Evolutionary conservation across 2,888 invertebrate genomes (phyloP).

Genomic region (Schizotus pectinicornis): DNA sequence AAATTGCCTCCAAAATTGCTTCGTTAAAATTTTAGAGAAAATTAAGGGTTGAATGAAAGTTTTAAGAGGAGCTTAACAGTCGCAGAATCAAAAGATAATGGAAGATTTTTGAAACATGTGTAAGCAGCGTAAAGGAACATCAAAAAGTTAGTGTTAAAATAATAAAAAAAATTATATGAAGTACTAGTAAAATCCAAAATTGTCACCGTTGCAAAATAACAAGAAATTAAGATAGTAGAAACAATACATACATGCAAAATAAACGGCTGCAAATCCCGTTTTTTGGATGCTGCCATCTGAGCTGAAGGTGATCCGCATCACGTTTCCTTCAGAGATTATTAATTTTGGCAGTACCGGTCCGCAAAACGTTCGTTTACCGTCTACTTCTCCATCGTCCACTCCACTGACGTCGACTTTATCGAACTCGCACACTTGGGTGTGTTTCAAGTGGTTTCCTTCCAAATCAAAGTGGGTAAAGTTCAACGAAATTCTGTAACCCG

Average conservation of each 20-base stretch:
- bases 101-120: too few relatives aligned
- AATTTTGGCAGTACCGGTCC: conserved; percentile 83
- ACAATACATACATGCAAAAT: conserved; percentile 73
- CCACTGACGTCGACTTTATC: conserved; percentile 90
- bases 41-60: too few relatives aligned
- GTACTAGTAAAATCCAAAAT: too few relatives aligned
- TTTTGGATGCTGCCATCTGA: conserved; percentile 97
- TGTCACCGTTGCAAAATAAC: too few relatives aligned
- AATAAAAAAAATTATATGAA: too few relatives aligned
- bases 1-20: too few relatives aligned
- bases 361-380: conserved; percentile 88
- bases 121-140: too few relatives aligned
- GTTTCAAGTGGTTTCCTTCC: conserved; percentile 67
- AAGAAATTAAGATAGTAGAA: conserved; percentile 34
- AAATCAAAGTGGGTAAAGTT: conserved; percentile 97
- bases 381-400: conserved; percentile 78
- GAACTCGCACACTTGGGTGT: conserved; percentile 89
- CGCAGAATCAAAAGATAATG: too few relatives aligned
- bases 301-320: conserved; percentile 87
- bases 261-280: conserved; percentile 93
- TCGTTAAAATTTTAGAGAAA: too few relatives aligned
- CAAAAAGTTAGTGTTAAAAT: too few relatives aligned
- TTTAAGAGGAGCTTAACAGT: too few relatives aligned
- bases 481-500: conserved; percentile 89
- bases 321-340: conserved; percentile 92